Percentiles rank a stretch among this genome's conserved stretches.
These are phyloP conservation scores for Hymenopus coronatus DNA, from an alignment of 2,888 invertebrate species.

Conservation along the genomic window DNA sequence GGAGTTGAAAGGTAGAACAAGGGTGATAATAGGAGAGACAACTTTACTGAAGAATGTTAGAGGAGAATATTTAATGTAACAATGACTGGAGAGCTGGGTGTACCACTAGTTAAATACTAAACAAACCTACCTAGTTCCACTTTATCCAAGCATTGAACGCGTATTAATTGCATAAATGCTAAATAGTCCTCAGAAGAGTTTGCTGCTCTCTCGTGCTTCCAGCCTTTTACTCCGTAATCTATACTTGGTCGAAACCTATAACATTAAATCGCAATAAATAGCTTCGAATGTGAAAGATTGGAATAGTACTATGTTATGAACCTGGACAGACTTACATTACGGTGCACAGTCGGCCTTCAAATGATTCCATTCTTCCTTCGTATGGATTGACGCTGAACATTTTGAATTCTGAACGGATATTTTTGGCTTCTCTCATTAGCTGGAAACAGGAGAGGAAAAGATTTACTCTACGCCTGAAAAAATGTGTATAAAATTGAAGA, in stretches of 20 bases:
- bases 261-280: neutral
- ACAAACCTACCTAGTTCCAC: neutral
- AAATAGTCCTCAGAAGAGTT: neutral
- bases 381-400: slow-evolving; percentile 41
- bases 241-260: neutral
- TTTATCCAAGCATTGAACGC: neutral
- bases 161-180: neutral
- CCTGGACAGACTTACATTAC: slow-evolving; percentile 37
- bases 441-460: neutral
- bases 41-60: no score
- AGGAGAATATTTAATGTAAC: no score
- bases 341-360: slow-evolving; percentile 42
- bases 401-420: slow-evolving; percentile 36
- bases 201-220: neutral
- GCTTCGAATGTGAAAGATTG: neutral
- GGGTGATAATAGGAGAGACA: no score
- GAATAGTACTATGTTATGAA: neutral
- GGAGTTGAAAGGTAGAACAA: no score
- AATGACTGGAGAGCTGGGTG: no score
- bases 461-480: no score
- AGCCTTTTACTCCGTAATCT: neutral
- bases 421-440: slow-evolving; percentile 25
- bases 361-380: slow-evolving; percentile 43
- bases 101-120: no score
- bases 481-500: no score